These are phyloP conservation scores for Ataeniobius toweri DNA, from an alignment of 2,797 vertebrate species.

Conservation along the genomic window DNA sequence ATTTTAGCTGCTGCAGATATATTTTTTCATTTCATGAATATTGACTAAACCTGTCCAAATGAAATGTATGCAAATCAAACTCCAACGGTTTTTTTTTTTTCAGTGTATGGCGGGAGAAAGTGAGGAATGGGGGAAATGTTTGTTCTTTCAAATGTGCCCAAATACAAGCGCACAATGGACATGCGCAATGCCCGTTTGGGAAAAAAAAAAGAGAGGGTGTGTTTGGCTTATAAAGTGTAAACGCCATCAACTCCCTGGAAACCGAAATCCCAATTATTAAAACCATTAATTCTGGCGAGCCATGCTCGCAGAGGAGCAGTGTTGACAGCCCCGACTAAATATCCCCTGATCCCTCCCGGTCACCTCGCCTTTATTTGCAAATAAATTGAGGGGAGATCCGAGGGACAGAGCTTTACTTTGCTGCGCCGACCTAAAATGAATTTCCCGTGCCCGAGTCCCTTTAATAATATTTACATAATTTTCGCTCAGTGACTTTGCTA, in stretches of 20 bases:
- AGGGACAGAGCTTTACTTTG: constrained; percentile 88
- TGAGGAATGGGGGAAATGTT: constrained; percentile 35
- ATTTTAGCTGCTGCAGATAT: not conserved
- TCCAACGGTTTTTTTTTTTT: not conserved
- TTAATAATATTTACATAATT: constrained; percentile 99
- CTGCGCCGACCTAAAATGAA: constrained; percentile 91
- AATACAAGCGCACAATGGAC: constrained; percentile 15
- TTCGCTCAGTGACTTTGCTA: constrained; percentile 95
- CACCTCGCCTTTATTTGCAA: constrained; percentile 99
- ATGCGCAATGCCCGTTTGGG: constrained; percentile 3
- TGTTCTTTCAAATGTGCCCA: constrained; percentile 10
- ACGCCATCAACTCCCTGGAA: constrained; percentile 90
- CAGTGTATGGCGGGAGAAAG: not conserved
- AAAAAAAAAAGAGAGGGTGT: constrained; percentile 11
- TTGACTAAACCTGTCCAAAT: not conserved
- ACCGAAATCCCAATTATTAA: constrained; percentile 98
- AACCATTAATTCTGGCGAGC: constrained; percentile 95
- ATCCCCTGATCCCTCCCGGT: constrained; percentile 96
- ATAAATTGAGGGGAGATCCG: constrained; percentile 99
- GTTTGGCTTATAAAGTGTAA: constrained; percentile 78
- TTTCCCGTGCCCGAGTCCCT: constrained; percentile 94
- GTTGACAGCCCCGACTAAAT: constrained; percentile 97
- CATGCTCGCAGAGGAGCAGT: constrained; percentile 84
- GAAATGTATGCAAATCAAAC: not conserved
- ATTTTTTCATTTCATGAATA: not conserved